Conservation (phyloP, 2,113 vertebrate species). For the Caranx melampygus region DNA sequence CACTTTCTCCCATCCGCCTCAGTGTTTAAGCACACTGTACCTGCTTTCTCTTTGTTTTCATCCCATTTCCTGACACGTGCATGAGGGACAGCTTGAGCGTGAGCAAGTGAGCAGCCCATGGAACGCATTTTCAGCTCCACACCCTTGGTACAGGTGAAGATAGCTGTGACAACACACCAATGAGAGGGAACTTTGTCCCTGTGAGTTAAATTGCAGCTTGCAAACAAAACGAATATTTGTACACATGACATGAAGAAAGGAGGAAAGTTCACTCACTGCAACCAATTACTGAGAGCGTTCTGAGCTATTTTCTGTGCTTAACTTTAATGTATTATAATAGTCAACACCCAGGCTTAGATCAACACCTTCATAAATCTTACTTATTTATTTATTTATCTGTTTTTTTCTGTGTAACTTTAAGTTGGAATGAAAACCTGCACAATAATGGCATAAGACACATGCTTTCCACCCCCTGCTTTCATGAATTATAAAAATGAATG, state of each 20-base stretch:
- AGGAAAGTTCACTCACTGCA: conserved; percentile 43
- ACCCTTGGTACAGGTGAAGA: neutral
- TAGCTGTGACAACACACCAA: conserved; percentile 5
- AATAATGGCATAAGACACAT: neutral
- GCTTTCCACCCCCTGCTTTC: neutral
- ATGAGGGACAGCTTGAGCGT: conserved; percentile 43
- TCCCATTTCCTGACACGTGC: conserved; percentile 15
- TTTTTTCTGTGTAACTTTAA: neutral
- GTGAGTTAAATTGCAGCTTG: conserved; percentile 12
- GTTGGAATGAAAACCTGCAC: neutral
- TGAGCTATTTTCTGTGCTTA: conserved; percentile 22
- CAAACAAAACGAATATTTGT: conserved; percentile 13
- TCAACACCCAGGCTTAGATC: neutral
- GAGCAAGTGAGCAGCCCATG: conserved; percentile 9
- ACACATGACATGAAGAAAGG: conserved; percentile 1
- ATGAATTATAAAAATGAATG: neutral
- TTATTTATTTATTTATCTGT: too few relatives aligned
- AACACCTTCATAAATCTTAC: neutral
- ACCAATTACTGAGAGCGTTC: conserved; percentile 35
- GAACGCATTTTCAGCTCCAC: conserved; percentile 35
- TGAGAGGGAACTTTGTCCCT: conserved; percentile 31
- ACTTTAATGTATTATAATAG: conserved; percentile 34
- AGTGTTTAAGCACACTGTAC: conserved; percentile 4
- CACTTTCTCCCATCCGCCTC: neutral
- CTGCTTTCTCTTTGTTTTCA: conserved; percentile 3